phyloP scores from a whole-genome alignment of 2,797 vertebrate genomes.

The Macrochelys suwanniensis region DNA sequence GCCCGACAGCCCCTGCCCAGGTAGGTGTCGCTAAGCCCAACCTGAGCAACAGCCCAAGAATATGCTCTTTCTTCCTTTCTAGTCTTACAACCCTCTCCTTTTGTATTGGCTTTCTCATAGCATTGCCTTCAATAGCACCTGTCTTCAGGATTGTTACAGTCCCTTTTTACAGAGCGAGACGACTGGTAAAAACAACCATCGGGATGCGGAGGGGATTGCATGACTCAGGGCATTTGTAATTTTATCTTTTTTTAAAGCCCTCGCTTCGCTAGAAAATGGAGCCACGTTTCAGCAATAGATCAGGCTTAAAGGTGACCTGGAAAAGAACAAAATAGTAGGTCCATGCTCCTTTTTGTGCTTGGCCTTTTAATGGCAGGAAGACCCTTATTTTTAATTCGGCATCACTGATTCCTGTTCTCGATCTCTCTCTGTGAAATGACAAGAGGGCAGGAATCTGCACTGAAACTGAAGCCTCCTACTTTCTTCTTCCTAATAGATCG shows the following conservation, averaged over 20 bases:
- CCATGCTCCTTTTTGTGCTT: not conserved
- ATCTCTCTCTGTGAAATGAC: rapidly evolving
- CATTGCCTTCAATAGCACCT: not conserved
- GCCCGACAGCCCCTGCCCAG: conserved; percentile 96
- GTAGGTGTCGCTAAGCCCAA: conserved; percentile 73
- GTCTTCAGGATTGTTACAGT: not conserved
- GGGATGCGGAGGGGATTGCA: rapidly evolving
- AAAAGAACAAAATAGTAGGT: not conserved
- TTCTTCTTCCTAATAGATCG: conserved; percentile 83
- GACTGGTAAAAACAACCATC: not conserved
- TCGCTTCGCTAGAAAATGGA: rapidly evolving
- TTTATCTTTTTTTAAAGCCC: not conserved
- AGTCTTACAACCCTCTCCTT: rapidly evolving
- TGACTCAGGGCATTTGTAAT: not conserved
- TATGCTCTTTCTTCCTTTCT: not conserved
- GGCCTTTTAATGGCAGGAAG: not conserved
- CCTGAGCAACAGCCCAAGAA: not conserved
- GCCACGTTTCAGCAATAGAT: not conserved
- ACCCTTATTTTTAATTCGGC: rapidly evolving
- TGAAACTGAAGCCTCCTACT: not conserved
- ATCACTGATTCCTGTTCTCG: not conserved
- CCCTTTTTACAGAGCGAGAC: not conserved
- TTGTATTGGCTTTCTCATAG: rapidly evolving
- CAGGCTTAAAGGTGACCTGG: not conserved
- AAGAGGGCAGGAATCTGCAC: not conserved